phyloP scores from a whole-genome alignment of 2,888 invertebrate species.

The Artemia sinica region DNA sequence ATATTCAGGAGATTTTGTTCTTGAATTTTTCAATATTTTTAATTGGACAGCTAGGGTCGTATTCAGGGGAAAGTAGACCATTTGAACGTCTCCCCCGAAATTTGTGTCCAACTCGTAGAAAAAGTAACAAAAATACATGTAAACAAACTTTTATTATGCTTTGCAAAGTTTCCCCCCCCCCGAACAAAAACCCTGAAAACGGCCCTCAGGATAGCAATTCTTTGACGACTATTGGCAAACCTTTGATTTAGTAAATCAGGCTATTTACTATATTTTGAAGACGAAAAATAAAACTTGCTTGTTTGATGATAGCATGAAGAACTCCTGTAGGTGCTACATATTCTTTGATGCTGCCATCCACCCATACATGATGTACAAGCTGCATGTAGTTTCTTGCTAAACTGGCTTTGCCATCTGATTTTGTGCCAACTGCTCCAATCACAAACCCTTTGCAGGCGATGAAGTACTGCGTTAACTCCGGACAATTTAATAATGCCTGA shows the following conservation, averaged over 20 bases:
- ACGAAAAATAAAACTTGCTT: conserved; percentile 37
- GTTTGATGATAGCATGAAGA: conserved; percentile 61
- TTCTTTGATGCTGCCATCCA: conserved; percentile 49
- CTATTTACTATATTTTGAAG: too few species aligned
- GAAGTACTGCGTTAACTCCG: conserved; percentile 76
- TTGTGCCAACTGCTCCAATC: conserved; percentile 21
- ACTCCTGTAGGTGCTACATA: conserved; percentile 73
- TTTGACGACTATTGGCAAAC: conserved; percentile 9
- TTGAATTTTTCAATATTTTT: too few species aligned
- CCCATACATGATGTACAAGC: conserved; percentile 78
- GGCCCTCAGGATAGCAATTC: neutral
- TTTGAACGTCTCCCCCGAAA: too few species aligned
- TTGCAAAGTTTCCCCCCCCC: too few species aligned
- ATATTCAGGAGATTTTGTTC: too few species aligned
- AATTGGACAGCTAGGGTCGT: too few species aligned
- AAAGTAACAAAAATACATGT: too few species aligned
- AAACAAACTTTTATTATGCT: too few species aligned
- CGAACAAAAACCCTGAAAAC: neutral
- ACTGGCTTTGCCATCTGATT: conserved; percentile 31
- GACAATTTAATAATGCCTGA: conserved; percentile 81
- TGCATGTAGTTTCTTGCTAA: conserved; percentile 54
- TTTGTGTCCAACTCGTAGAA: too few species aligned
- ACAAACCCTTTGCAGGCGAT: conserved; percentile 31
- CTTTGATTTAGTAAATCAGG: conserved; percentile 15
- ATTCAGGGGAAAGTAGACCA: too few species aligned